Base-by-base conservation (phyloP, 1,140 invertebrate genomes). In the Pogonomyrmex californicus region DNA sequence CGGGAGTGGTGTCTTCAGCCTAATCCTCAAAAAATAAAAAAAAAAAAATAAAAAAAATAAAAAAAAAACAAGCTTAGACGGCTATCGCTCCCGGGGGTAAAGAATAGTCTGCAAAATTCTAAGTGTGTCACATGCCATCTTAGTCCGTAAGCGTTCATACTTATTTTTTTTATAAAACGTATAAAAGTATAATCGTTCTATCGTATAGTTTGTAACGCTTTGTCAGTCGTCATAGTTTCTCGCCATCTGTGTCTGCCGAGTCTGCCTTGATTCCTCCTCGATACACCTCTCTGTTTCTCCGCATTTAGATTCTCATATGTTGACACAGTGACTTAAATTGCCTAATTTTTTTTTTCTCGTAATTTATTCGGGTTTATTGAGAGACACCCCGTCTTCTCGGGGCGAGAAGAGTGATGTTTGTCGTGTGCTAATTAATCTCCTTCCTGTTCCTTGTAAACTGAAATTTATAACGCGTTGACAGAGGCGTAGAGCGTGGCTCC, bases 101-200 rank as follows among this genome's bases (percentile, higher is more conserved):
- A 49, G 58, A 83, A 36, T 83, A 82, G 79, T 73, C 85, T 44
- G 63, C 65, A 68, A 85, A 76, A 65, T 90, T 88, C 90, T 47
- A 51, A 58, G 79, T 83, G 41, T 85, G 86, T 86, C 90, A 92
- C 92, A 92, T 92, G 92, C 92, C 92, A 92, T 92, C 88, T 86
- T 92, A 91, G 90, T 87, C 73, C 75, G 83, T 92, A 92, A 92
- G 92, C 75, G 88, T 87, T 86, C 60, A 86, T 81, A 83, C 68
- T 83, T 83, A 83, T 83, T 87, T 83, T 83, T 83, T 41, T 23
- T 23, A 23, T 83, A 83, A 33, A 30, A 10, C 12, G 10, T 38
- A 56, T 82, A 66, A 68, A 38, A 41, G 51, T 83, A 38, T 83
- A 60, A 47, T 47, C 68, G 68, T 41, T 83, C 41, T 83, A 73